Conservation (phyloP, 2,113 vertebrate genomes). For the Callopanchax toddi region DNA sequence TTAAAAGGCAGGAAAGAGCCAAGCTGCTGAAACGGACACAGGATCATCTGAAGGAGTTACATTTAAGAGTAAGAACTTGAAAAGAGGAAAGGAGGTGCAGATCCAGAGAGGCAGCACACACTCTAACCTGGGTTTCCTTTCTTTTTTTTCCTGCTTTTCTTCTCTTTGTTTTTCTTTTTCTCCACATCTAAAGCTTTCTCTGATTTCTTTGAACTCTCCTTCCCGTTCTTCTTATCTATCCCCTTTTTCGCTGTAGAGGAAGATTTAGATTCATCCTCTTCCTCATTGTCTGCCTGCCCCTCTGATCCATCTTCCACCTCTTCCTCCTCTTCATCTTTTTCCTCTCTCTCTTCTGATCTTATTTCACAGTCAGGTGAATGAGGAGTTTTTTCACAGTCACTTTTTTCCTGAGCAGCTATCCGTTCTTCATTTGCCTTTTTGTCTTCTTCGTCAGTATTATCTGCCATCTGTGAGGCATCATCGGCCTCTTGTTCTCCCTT, state of each 20-base stretch:
- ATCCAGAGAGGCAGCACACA: conserved; percentile 41
- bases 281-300: conserved; percentile 52
- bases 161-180: conserved; percentile 57
- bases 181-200: conserved; percentile 28
- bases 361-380: conserved; percentile 10
- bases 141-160: conserved; percentile 67
- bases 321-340: conserved; percentile 6
- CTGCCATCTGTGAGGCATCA: conserved; percentile 36
- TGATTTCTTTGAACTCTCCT: conserved; percentile 41
- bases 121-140: conserved; percentile 73
- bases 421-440: conserved; percentile 17
- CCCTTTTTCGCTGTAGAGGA: conserved; percentile 60
- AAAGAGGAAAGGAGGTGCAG: conserved; percentile 12
- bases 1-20: neutral
- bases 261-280: conserved; percentile 25
- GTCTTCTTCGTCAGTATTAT: conserved; percentile 6
- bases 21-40: conserved; percentile 6
- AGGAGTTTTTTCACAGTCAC: neutral
- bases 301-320: conserved; percentile 8
- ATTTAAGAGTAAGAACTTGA: neutral
- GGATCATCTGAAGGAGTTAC: neutral
- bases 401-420: conserved; percentile 9
- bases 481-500: conserved; percentile 46
- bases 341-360: conserved; percentile 12
- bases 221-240: conserved; percentile 54